Evolutionary conservation across 2,113 vertebrate species (phyloP).

Genomic region (Hypanus sabinus): DNA sequence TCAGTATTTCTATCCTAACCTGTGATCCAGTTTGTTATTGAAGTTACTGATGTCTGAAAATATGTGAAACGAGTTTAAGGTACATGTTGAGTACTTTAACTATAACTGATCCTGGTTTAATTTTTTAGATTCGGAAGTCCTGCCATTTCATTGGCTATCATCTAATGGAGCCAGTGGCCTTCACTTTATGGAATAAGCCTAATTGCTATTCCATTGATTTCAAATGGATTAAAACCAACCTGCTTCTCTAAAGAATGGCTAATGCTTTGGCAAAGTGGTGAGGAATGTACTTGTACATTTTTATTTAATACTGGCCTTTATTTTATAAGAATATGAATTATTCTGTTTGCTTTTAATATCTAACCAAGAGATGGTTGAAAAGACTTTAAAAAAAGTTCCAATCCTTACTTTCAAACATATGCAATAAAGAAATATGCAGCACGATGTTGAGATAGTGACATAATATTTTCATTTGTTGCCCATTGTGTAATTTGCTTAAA

Average conservation of each 20-base stretch:
- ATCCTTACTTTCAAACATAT: neutral
- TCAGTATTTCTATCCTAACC: too few relatives aligned
- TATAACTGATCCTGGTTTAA: neutral
- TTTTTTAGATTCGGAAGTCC: neutral
- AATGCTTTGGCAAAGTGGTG: neutral
- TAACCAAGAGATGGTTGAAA: neutral
- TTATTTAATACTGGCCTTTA: neutral
- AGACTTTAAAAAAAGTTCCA: neutral
- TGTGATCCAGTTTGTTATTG: too few relatives aligned
- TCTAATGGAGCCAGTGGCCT: neutral
- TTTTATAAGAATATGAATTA: neutral
- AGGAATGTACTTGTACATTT: neutral
- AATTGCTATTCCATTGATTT: neutral
- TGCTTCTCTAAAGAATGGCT: too few relatives aligned
- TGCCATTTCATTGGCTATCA: too few relatives aligned
- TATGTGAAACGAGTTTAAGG: neutral
- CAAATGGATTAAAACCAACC: too few relatives aligned
- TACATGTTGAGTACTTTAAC: neutral
- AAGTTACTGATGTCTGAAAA: neutral
- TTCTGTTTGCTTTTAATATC: neutral
- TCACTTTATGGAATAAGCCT: neutral
- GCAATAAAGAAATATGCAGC: neutral
- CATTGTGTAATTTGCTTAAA: too few relatives aligned
- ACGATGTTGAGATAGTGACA: neutral
- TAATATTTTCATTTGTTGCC: neutral